phyloP scores from a whole-genome alignment of 2,888 invertebrate genomes.

The Venustoraphidia nigricollis region DNA sequence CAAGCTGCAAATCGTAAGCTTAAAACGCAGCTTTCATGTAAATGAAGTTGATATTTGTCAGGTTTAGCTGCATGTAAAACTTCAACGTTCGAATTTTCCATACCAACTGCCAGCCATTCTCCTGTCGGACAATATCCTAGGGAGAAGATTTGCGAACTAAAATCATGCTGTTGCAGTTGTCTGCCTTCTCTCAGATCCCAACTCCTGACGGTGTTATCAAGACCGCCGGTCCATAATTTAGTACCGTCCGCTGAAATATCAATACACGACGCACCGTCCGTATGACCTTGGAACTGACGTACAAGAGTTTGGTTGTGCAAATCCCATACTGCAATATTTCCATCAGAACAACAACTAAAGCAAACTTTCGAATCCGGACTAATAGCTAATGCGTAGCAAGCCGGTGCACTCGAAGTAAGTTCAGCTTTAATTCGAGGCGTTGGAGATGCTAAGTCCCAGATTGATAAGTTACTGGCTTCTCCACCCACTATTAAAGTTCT shows the following conservation, averaged over 20 bases:
- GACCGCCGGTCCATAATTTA: slow-evolving; percentile 81
- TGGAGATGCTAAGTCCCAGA: slow-evolving; percentile 88
- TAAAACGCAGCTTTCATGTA: slow-evolving; percentile 94
- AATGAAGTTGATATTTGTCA: slow-evolving; percentile 88
- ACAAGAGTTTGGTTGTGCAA: slow-evolving; percentile 81
- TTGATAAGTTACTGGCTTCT: slow-evolving; percentile 86
- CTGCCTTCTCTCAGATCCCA: slow-evolving; percentile 92
- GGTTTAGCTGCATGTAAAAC: slow-evolving; percentile 80
- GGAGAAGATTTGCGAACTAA: slow-evolving; percentile 78
- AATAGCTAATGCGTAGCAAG: slow-evolving; percentile 95
- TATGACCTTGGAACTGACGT: slow-evolving; percentile 89
- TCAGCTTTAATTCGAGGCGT: slow-evolving; percentile 89
- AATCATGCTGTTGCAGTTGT: slow-evolving; percentile 90
- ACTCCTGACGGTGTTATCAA: slow-evolving; percentile 91
- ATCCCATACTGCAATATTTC: slow-evolving; percentile 96
- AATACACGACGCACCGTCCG: slow-evolving; percentile 95
- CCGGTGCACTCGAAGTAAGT: slow-evolving; percentile 79
- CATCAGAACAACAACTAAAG: slow-evolving; percentile 97
- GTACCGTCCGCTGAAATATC: slow-evolving; percentile 91
- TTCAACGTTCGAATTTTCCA: slow-evolving; percentile 96
- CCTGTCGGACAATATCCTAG: slow-evolving; percentile 88
- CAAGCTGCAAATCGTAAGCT: slow-evolving; percentile 88
- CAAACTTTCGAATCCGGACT: slow-evolving; percentile 95
- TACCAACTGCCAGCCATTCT: slow-evolving; percentile 94
- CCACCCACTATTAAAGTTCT: slow-evolving; percentile 92